These are phyloP conservation scores for Sternotherus odoratus DNA, from an alignment of 2,797 vertebrate species.

Conservation along the genomic window DNA sequence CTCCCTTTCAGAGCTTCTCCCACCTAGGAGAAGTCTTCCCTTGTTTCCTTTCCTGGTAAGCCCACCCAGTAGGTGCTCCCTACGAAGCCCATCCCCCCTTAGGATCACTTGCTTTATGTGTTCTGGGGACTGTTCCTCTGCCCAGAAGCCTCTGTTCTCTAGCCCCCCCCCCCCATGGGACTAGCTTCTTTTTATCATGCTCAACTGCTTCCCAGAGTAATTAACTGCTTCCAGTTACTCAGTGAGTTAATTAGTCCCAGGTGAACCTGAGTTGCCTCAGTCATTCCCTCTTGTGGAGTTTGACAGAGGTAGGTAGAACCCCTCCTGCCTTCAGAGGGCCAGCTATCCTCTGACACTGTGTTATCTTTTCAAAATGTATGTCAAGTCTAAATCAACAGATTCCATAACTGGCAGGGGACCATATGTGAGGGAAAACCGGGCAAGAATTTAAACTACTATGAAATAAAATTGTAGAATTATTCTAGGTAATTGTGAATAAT, in stretches of 20 bases:
- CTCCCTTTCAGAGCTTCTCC: background rate
- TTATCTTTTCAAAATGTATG: slow-evolving; percentile 41
- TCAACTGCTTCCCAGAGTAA: background rate
- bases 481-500: slow-evolving; percentile 61
- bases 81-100: background rate
- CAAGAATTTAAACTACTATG: slow-evolving; percentile 47
- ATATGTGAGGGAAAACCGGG: slow-evolving; percentile 1
- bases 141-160: background rate
- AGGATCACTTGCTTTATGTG: background rate
- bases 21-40: background rate
- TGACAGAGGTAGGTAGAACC: background rate
- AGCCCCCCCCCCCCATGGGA: background rate
- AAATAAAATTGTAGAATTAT: slow-evolving; percentile 51
- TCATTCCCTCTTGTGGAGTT: background rate
- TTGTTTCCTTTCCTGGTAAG: background rate
- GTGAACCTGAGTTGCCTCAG: background rate
- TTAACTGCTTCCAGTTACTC: background rate
- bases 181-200: background rate
- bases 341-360: background rate
- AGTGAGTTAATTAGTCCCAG: background rate
- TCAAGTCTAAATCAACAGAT: slow-evolving; percentile 57
- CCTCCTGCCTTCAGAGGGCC: background rate
- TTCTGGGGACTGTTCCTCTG: background rate
- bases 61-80: background rate
- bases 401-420: background rate